These are phyloP conservation scores for Oxyscelio sp. DNA, from an alignment of 2,888 invertebrate genomes.

Conservation along the genomic window DNA sequence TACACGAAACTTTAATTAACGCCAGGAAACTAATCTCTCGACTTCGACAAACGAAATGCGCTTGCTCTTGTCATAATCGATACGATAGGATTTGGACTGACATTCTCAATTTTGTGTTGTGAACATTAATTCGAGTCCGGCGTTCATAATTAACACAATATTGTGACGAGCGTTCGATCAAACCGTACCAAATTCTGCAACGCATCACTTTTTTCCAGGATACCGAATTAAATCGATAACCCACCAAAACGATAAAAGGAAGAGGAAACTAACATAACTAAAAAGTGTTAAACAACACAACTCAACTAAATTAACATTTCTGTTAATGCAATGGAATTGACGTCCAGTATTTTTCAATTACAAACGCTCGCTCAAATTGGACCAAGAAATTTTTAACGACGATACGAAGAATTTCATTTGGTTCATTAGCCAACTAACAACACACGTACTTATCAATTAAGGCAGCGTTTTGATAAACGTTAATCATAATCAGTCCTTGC, in stretches of 20 bases:
- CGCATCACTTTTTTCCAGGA: background rate
- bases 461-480: slow-evolving; percentile 36
- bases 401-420: slow-evolving; percentile 2
- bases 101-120: slow-evolving; percentile 3
- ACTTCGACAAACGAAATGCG: slow-evolving; percentile 53
- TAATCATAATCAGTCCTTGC: slow-evolving; percentile 5
- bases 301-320: too few relatives aligned
- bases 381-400: background rate
- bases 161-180: background rate
- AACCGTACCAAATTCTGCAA: background rate
- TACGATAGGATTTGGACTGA: slow-evolving; percentile 30
- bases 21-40: slow-evolving; percentile 46
- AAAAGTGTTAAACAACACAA: background rate
- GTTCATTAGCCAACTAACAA: slow-evolving; percentile 36
- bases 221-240: too few relatives aligned
- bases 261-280: too few relatives aligned
- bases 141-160: slow-evolving; percentile 1
- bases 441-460: slow-evolving; percentile 40
- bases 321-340: too few relatives aligned
- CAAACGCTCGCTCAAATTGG: too few relatives aligned
- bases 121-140: background rate
- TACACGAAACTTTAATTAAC: slow-evolving; percentile 49
- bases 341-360: too few relatives aligned
- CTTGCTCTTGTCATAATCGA: slow-evolving; percentile 49
- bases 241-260: too few relatives aligned